Evolutionary conservation across 2,888 invertebrate species (phyloP).

Genomic region (Stramonita haemastoma): DNA sequence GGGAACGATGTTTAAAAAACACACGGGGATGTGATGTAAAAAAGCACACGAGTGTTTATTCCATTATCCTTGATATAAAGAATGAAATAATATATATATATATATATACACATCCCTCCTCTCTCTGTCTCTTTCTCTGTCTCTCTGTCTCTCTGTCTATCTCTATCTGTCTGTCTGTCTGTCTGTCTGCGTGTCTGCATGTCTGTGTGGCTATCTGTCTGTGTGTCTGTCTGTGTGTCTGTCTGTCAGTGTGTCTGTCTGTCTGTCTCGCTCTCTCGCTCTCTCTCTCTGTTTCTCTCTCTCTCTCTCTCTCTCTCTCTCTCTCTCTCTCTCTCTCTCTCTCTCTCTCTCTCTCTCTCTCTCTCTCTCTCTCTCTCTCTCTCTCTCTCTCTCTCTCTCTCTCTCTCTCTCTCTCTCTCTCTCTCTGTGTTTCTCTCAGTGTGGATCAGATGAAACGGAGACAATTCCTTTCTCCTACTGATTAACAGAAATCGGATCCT

Average conservation of each 20-base stretch:
- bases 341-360: neutral
- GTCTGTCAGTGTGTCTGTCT: neutral
- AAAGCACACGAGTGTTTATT: no score
- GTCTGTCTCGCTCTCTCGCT: neutral
- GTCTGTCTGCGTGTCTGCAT: rapidly evolving
- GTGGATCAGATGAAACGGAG: neutral
- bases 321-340: neutral
- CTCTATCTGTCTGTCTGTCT: no score
- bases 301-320: neutral
- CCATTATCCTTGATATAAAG: no score
- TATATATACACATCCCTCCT: no score
- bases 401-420: conserved; percentile 14
- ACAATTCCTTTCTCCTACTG: neutral
- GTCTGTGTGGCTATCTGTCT: neutral
- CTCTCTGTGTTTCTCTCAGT: neutral
- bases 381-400: neutral
- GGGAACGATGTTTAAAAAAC: no score
- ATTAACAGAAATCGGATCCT: neutral
- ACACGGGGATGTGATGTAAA: no score
- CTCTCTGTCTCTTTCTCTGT: neutral
- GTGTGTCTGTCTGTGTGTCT: neutral
- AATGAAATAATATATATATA: no score
- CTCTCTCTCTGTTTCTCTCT: neutral
- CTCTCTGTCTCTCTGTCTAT: neutral
- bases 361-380: conserved; percentile 4